A percentile compares a stretch with the other conserved stretches of the same genome.
Conservation (phyloP, 1,140 invertebrate species). For the Metopolophium dirhodum region DNA sequence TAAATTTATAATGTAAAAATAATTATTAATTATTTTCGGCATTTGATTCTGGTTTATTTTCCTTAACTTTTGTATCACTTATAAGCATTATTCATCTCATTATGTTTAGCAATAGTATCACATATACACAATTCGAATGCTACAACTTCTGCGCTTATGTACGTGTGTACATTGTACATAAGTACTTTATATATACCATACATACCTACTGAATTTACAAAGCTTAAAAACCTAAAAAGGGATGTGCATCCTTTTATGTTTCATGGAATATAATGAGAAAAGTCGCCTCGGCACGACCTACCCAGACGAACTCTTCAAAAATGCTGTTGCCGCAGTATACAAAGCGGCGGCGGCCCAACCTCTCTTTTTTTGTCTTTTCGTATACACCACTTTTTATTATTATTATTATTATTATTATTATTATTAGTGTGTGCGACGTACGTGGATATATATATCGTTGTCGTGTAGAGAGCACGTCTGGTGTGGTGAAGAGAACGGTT, state of each 20-base stretch:
- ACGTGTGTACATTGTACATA: not conserved
- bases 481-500: not conserved
- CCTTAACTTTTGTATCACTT: not conserved
- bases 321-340: conserved; percentile 51
- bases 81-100: not conserved
- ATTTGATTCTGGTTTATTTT: not conserved
- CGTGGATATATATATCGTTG: conserved; percentile 27
- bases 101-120: not conserved
- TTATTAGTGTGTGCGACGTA: not conserved
- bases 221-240: conserved; percentile 6
- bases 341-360: conserved; percentile 4
- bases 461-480: conserved; percentile 30
- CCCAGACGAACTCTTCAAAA: conserved; percentile 52
- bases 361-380: conserved; percentile 28
- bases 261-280: conserved; percentile 49
- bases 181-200: not conserved
- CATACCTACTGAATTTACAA: conserved; percentile 9
- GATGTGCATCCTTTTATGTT: conserved; percentile 31
- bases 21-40: not conserved
- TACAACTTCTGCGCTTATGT: not conserved
- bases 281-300: conserved; percentile 24
- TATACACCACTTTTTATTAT: conserved; percentile 11
- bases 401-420: conserved; percentile 36
- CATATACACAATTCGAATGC: not conserved
- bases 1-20: not conserved